Conservation (phyloP, 2,888 invertebrate species). For the Epinotia brunnichana region DNA sequence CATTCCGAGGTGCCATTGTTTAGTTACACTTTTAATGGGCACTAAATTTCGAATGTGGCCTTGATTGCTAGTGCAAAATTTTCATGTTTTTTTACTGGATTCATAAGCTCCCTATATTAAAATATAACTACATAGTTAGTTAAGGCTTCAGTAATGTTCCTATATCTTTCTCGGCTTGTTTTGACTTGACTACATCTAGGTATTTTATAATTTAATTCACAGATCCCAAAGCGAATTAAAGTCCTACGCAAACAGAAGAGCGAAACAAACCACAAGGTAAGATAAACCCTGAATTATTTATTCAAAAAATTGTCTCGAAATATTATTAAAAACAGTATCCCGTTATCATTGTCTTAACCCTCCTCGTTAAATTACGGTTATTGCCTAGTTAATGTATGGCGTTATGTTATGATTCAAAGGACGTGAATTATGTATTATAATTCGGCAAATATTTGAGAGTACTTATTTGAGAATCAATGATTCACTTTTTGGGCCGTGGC, state of each 20-base stretch:
- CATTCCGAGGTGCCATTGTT: too few species aligned
- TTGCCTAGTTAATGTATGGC: neutral
- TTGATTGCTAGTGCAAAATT: too few species aligned
- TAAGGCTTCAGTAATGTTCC: too few species aligned
- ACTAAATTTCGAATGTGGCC: too few species aligned
- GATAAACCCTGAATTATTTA: slow-evolving; percentile 27
- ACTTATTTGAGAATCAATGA: slow-evolving; percentile 39
- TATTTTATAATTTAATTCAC: slow-evolving; percentile 48
- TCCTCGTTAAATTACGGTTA: slow-evolving; percentile 9
- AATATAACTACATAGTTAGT: too few species aligned
- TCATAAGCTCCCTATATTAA: too few species aligned
- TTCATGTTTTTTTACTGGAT: too few species aligned
- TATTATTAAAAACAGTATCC: neutral
- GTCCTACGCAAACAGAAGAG: slow-evolving; percentile 67
- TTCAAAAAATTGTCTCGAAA: neutral
- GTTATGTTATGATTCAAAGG: slow-evolving; percentile 20
- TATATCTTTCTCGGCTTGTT: too few species aligned
- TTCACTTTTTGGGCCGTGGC: slow-evolving; percentile 32
- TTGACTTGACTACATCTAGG: neutral
- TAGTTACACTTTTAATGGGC: too few species aligned
- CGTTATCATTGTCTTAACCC: slow-evolving; percentile 1
- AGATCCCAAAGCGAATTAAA: slow-evolving; percentile 71
- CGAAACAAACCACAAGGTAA: slow-evolving; percentile 65
- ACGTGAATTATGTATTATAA: slow-evolving; percentile 36
- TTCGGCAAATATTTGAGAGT: slow-evolving; percentile 37